Percentiles rank a stretch among this genome's conserved stretches.
Evolutionary conservation across 2,797 vertebrate genomes (phyloP).

Genomic region (Muraenolepis orangiensis): DNA sequence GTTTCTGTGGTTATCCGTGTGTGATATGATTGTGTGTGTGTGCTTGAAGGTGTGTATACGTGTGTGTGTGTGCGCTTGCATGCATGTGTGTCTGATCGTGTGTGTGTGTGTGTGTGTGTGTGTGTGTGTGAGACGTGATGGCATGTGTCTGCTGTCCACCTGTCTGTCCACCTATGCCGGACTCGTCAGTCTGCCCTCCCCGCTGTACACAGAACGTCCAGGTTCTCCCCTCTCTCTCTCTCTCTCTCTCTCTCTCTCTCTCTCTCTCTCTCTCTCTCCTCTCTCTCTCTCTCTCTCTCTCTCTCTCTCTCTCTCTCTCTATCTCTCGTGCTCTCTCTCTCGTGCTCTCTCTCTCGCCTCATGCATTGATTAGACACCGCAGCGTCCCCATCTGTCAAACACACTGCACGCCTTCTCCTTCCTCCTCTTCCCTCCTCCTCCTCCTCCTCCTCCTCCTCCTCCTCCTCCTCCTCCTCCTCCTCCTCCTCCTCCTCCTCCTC

Average conservation of each 20-base stretch:
- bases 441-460: slow-evolving; percentile 16
- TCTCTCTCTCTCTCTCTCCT: background rate
- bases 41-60: background rate
- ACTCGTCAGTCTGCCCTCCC: background rate
- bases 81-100: background rate
- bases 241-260: too few species aligned
- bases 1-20: too few species aligned
- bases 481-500: slow-evolving; percentile 10
- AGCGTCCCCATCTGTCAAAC: slow-evolving; percentile 73
- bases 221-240: too few species aligned
- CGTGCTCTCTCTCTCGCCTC: slow-evolving; percentile 17
- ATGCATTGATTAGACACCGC: slow-evolving; percentile 65
- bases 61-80: background rate
- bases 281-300: background rate
- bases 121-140: slow-evolving; percentile 47
- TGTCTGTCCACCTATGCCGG: background rate
- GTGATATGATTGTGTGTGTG: too few species aligned
- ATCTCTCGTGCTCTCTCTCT: background rate
- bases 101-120: too few species aligned
- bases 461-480: background rate
- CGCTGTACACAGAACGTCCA: too few species aligned
- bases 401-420: slow-evolving; percentile 40
- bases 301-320: too few species aligned
- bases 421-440: slow-evolving; percentile 23
- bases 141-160: background rate